These are phyloP conservation scores for Ceryle rudis DNA, from an alignment of 2,797 vertebrate genomes.

Conservation along the genomic window DNA sequence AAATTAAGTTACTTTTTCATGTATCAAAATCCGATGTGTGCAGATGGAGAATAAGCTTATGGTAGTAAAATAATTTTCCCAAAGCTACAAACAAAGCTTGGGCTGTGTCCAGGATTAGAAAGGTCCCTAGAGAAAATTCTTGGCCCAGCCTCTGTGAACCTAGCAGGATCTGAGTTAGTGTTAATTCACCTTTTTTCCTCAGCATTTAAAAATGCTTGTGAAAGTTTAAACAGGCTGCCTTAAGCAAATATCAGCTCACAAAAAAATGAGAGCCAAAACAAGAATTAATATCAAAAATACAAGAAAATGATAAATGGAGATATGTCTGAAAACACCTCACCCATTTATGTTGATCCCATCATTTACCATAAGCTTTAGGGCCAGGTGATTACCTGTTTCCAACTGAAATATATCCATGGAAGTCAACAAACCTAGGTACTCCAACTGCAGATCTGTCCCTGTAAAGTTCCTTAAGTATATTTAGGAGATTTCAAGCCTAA, in stretches of 20 bases:
- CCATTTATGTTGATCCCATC: not conserved
- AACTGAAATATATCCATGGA: not conserved
- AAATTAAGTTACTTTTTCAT: not conserved
- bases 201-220: not conserved
- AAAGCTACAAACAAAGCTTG: not conserved
- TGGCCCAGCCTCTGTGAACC: not conserved
- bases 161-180: not conserved
- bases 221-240: not conserved
- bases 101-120: not conserved
- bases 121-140: constrained; percentile 14
- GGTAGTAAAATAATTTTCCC: not conserved
- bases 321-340: not conserved
- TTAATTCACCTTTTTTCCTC: not conserved
- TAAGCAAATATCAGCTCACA: not conserved
- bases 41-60: not conserved
- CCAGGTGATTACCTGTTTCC: not conserved
- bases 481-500: not conserved
- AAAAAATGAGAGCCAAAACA: not conserved
- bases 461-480: not conserved
- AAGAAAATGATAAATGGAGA: not conserved
- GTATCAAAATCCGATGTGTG: not conserved
- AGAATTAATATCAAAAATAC: not conserved
- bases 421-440: not conserved
- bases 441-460: not conserved
- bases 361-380: not conserved